Evolutionary conservation across 2,113 vertebrate species (phyloP).

Genomic region (Zosterops hypoxanthus): DNA sequence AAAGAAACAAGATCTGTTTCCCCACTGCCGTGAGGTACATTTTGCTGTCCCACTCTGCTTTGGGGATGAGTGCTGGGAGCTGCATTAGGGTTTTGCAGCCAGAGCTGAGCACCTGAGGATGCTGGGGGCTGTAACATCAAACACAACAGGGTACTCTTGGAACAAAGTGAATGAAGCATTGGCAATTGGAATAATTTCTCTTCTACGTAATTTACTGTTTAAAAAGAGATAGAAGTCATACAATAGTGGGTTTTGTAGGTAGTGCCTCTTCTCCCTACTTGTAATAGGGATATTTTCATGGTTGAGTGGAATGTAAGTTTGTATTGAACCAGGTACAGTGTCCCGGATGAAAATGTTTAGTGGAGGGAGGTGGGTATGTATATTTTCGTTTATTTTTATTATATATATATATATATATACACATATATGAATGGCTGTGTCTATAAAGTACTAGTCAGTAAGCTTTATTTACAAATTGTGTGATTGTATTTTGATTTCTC

Average conservation of each 20-base stretch:
- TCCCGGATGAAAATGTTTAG: background rate
- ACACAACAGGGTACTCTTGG: background rate
- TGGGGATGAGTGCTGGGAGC: background rate
- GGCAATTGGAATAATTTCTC: background rate
- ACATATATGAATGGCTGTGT: background rate
- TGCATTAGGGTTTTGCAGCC: background rate
- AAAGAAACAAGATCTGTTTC: background rate
- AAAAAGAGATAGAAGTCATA: background rate
- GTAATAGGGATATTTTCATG: background rate
- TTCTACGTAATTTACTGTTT: background rate
- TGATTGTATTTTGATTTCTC: slow-evolving; percentile 29
- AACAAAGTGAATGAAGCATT: background rate
- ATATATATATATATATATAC: background rate
- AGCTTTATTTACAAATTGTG: background rate
- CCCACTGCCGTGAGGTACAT: accelerated
- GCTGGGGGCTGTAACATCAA: background rate
- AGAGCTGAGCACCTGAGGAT: accelerated
- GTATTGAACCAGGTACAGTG: background rate
- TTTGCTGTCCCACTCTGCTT: background rate
- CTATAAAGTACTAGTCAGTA: background rate
- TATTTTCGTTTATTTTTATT: background rate
- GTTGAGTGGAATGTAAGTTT: background rate
- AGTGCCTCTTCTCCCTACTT: accelerated
- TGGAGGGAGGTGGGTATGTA: accelerated
- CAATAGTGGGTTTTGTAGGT: background rate